Conservation (phyloP, 2,888 invertebrate species). For the Dynastes hyllus region DNA sequence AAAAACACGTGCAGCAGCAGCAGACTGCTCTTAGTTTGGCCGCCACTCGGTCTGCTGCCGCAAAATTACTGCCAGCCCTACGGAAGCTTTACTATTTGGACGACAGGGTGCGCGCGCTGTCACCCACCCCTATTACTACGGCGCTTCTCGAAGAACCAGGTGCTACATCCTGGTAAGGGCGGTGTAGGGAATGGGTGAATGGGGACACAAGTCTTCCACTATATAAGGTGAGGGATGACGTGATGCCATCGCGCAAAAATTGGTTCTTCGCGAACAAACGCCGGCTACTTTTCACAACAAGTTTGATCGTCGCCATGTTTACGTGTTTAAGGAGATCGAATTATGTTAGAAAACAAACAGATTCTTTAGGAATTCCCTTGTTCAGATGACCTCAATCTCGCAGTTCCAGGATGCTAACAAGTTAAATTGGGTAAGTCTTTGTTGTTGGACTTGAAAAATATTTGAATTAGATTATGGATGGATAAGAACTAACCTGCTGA, state of each 20-base stretch:
- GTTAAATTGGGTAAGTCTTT: no score
- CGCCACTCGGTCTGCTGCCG: slow-evolving; percentile 66
- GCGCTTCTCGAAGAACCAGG: slow-evolving; percentile 29
- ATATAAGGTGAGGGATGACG: slow-evolving; percentile 11
- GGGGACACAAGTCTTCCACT: background rate
- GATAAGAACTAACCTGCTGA: no score
- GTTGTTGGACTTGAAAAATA: no score
- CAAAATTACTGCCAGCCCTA: slow-evolving; percentile 63
- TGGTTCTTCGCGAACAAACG: no score
- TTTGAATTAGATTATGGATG: no score
- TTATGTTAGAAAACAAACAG: no score
- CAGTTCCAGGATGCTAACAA: no score
- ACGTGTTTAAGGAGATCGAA: no score
- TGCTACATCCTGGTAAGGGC: slow-evolving; percentile 1
- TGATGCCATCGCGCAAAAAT: background rate
- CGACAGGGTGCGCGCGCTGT: slow-evolving; percentile 56
- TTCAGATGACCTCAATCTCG: no score
- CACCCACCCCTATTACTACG: slow-evolving; percentile 28
- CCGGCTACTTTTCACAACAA: no score
- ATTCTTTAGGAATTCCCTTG: no score
- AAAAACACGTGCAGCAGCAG: slow-evolving; percentile 63
- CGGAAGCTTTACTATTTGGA: slow-evolving; percentile 54
- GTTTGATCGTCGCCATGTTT: no score
- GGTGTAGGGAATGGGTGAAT: background rate
- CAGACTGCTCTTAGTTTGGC: slow-evolving; percentile 55